Percentiles rank a stretch among this genome's conserved stretches.
These are phyloP conservation scores for Oligia latruncula DNA, from an alignment of 2,888 invertebrate genomes.

Conservation along the genomic window DNA sequence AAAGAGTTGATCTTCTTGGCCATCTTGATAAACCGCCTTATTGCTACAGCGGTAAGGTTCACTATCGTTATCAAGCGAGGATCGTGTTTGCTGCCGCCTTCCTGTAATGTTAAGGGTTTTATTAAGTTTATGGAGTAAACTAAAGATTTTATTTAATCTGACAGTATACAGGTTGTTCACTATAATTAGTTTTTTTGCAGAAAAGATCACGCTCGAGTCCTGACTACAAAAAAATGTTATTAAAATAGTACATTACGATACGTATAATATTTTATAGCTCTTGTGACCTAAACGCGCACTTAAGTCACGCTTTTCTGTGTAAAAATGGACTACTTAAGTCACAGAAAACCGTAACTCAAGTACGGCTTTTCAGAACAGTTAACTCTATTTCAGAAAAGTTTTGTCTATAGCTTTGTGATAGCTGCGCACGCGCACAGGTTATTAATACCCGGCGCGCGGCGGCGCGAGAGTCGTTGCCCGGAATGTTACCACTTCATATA, in stretches of 20 bases:
- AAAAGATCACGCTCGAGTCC: neutral
- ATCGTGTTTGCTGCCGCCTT: slow-evolving; percentile 87
- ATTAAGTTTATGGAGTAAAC: no score
- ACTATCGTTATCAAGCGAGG: slow-evolving; percentile 95
- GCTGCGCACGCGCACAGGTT: no score
- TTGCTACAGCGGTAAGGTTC: slow-evolving; percentile 97
- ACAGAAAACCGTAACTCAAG: no score
- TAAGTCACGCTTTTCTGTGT: no score
- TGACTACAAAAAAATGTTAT: neutral
- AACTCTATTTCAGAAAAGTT: neutral
- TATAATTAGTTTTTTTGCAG: neutral
- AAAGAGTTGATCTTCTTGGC: slow-evolving; percentile 96
- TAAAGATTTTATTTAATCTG: neutral
- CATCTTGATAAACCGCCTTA: slow-evolving; percentile 96
- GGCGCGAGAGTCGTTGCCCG: no score
- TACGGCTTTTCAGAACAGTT: neutral
- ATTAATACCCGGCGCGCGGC: no score
- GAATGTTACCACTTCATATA: no score
- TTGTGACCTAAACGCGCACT: no score
- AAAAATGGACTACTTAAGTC: no score
- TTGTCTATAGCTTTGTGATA: no score
- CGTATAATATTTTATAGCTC: no score
- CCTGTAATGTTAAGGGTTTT: slow-evolving; percentile 67
- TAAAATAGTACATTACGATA: neutral
- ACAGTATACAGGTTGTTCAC: neutral